A percentile compares a stretch with the other conserved stretches of the same genome.
phyloP scores from a whole-genome alignment of 35 echinoderm and acorn worm genomes.

The Apostichopus californicus region DNA sequence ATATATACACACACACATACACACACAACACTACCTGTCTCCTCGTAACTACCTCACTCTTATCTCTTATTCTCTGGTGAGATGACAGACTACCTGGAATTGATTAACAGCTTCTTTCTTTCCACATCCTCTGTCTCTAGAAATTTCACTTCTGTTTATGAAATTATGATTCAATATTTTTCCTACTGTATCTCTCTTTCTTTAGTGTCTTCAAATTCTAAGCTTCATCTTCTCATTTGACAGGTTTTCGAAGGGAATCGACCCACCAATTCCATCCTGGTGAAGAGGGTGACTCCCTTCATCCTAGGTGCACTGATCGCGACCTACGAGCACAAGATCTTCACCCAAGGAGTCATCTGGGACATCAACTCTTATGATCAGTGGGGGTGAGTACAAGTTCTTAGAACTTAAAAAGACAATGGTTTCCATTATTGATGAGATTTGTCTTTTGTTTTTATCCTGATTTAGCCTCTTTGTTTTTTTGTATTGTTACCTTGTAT shows the following conservation, averaged over 20 bases:
- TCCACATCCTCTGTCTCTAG: no score
- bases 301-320: conserved; percentile 86
- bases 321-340: conserved; percentile 99
- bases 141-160: no score
- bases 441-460: no score
- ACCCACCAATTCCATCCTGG: conserved; percentile 94
- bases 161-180: no score
- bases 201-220: not conserved
- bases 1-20: no score
- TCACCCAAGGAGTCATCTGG: conserved; percentile 98
- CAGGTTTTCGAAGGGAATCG: conserved; percentile 99
- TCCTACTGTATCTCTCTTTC: not conserved
- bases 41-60: no score
- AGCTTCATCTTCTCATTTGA: conserved; percentile 22
- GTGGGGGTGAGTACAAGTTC: conserved; percentile 78
- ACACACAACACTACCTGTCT: no score
- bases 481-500: not conserved
- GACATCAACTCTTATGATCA: conserved; percentile 98
- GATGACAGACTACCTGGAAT: no score
- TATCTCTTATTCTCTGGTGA: no score
- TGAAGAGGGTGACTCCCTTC: conserved; percentile 86
- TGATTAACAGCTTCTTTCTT: no score
- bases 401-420: no score
- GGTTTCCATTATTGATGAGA: no score
- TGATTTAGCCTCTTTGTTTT: not conserved